These are phyloP conservation scores for Gallinago media DNA, from an alignment of 2,113 vertebrate species.

Conservation along the genomic window DNA sequence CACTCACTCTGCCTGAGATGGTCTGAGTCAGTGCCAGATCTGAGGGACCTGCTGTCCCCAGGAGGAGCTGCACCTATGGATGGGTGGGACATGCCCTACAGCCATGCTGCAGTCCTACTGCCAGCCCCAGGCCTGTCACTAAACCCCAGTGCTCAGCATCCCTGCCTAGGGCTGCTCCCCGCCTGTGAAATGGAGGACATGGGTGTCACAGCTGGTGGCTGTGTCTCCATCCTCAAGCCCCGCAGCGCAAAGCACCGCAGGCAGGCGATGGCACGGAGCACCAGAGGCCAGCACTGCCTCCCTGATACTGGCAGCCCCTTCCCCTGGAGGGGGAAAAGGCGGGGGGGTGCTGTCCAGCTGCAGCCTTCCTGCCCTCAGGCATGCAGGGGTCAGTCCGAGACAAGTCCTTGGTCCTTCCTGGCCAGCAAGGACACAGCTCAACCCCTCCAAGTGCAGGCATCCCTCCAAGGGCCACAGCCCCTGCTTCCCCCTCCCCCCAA, in stretches of 20 bases:
- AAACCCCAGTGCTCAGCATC: neutral
- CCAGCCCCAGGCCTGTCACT: neutral
- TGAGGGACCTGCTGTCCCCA: neutral
- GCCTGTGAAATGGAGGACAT: neutral
- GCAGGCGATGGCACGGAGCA: neutral
- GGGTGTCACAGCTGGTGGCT: too few relatives aligned
- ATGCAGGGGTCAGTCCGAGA: neutral
- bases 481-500: neutral
- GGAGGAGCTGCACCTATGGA: neutral
- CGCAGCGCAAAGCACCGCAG: neutral
- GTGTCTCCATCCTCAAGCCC: neutral
- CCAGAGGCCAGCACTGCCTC: neutral
- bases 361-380: neutral
- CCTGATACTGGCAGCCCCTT: neutral
- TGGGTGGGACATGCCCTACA: neutral
- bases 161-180: neutral
- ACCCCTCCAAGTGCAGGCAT: neutral
- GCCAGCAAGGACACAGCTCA: neutral
- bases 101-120: neutral
- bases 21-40: neutral
- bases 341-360: neutral
- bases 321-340: rapidly evolving
- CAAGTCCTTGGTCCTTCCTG: neutral
- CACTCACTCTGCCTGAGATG: rapidly evolving
- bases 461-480: neutral